Evolutionary conservation across 2,888 invertebrate species (phyloP).

Genomic region (Hofmannophila pseudospretella): DNA sequence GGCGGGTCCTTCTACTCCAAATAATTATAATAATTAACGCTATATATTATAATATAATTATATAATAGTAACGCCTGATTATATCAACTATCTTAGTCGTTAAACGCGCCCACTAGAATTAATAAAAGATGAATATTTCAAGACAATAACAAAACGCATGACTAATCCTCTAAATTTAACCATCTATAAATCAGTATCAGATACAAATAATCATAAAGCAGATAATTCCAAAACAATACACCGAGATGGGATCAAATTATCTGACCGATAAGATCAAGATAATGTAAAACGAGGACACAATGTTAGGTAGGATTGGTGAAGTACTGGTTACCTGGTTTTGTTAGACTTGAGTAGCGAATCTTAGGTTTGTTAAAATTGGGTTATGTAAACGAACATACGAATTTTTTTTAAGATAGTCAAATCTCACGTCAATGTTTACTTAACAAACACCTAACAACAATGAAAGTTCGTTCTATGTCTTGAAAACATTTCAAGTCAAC

Average conservation of each 20-base stretch:
- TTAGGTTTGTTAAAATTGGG: conserved; percentile 1
- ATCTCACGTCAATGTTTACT: no score
- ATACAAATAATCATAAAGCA: conserved; percentile 3
- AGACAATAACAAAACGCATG: conserved; percentile 6
- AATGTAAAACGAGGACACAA: conserved; percentile 3
- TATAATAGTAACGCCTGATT: no score
- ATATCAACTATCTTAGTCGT: not conserved
- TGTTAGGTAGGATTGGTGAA: no score
- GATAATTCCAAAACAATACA: conserved; percentile 6
- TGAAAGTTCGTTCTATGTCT: no score
- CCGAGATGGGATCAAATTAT: conserved; percentile 2
- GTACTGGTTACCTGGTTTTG: conserved; percentile 5
- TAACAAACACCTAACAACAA: no score
- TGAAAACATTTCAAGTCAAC: no score
- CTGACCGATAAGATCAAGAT: not conserved
- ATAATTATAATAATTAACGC: no score
- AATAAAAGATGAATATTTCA: not conserved
- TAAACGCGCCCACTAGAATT: not conserved
- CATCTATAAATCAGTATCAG: conserved; percentile 7
- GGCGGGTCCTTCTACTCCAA: no score
- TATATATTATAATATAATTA: no score
- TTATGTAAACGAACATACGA: conserved; percentile 4
- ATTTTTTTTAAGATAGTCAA: no score
- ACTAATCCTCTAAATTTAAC: conserved; percentile 2
- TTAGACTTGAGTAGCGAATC: conserved; percentile 3